These are phyloP conservation scores for Entomobrya multifasciata DNA, from an alignment of 2,888 invertebrate species.

Conservation along the genomic window DNA sequence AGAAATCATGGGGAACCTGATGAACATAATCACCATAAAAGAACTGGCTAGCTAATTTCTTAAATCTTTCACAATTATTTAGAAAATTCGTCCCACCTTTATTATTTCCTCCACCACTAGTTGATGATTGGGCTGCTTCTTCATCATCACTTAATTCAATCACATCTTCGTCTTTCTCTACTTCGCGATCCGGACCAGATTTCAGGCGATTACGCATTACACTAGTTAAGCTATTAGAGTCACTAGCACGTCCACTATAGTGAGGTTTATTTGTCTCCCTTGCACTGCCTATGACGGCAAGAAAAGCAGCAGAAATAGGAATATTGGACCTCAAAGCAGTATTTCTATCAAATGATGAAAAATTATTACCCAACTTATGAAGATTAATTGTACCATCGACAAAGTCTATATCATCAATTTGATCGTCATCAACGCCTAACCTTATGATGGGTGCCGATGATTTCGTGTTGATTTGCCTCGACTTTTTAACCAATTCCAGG, in stretches of 20 bases:
- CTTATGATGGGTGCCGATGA: neutral
- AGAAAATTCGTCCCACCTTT: neutral
- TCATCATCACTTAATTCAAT: slow-evolving; percentile 48
- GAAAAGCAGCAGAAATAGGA: slow-evolving; percentile 14
- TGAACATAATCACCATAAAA: slow-evolving; percentile 40
- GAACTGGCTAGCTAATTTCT: slow-evolving; percentile 2
- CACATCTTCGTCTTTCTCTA: no score
- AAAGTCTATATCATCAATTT: slow-evolving; percentile 53
- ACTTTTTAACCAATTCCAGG: slow-evolving; percentile 18
- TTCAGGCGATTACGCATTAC: neutral
- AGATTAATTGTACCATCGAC: neutral
- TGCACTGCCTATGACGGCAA: neutral
- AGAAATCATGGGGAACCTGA: slow-evolving; percentile 61
- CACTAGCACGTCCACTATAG: slow-evolving; percentile 14
- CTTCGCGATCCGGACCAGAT: slow-evolving; percentile 25
- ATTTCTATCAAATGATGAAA: slow-evolving; percentile 6
- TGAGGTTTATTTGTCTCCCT: neutral
- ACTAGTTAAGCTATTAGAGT: neutral
- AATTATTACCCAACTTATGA: neutral
- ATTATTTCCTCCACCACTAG: neutral
- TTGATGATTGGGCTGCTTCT: neutral
- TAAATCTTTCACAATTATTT: neutral
- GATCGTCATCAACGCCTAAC: slow-evolving; percentile 57
- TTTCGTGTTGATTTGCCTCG: neutral
- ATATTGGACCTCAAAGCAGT: neutral